A percentile compares a stretch with the other conserved stretches of the same genome.
These are phyloP conservation scores for Petrocephalus sullivani DNA, from an alignment of 2,797 vertebrate species.

Conservation along the genomic window DNA sequence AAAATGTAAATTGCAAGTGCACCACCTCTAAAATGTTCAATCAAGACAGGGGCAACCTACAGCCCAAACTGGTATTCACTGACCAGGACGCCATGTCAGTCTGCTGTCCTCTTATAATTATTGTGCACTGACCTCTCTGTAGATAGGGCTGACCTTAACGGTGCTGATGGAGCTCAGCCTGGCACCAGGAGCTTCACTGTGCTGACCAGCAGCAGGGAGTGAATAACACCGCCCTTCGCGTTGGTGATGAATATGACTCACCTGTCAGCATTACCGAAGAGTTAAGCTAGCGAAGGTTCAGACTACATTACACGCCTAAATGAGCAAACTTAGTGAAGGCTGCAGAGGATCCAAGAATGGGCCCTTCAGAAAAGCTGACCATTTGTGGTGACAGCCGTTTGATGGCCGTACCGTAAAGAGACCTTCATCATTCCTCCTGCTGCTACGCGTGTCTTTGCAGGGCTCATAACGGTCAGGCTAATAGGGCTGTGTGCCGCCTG, in stretches of 20 bases:
- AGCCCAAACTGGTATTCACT: background rate
- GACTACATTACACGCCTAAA: background rate
- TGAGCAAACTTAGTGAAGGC: background rate
- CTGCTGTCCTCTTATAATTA: background rate
- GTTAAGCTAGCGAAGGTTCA: background rate
- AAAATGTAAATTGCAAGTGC: background rate
- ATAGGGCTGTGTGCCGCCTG: background rate
- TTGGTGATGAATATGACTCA: conserved; percentile 11
- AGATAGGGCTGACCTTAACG: background rate
- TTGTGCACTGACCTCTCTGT: background rate
- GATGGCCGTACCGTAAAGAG: background rate
- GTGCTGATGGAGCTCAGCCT: conserved; percentile 14
- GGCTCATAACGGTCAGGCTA: background rate
- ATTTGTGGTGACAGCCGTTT: background rate
- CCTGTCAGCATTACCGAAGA: background rate
- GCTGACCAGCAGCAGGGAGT: conserved; percentile 21
- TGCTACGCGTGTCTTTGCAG: background rate
- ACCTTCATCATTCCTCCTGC: background rate
- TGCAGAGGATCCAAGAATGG: background rate
- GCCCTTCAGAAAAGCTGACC: background rate
- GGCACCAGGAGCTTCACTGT: conserved; percentile 3
- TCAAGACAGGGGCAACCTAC: background rate
- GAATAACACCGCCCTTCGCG: conserved; percentile 12
- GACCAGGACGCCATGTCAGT: background rate
- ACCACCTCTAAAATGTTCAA: background rate